phyloP scores from a whole-genome alignment of 2,888 invertebrate genomes.

The Polydrusus tereticollis region DNA sequence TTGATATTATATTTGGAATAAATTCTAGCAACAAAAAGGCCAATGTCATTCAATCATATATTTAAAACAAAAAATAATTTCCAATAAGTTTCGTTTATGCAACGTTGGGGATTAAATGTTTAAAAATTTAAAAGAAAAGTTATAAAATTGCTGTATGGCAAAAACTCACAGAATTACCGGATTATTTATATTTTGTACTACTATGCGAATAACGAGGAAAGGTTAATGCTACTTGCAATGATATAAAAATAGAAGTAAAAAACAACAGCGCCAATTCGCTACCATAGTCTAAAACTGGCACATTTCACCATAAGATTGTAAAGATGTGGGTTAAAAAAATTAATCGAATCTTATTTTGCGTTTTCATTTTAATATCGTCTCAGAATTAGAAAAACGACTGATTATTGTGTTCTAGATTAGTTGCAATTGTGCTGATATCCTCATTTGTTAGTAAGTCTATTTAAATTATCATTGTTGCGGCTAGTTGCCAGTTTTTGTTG shows the following conservation, averaged over 20 bases:
- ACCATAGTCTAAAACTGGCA: background rate
- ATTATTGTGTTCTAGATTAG: background rate
- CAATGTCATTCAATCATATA: no score
- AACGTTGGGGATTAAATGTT: no score
- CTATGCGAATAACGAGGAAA: background rate
- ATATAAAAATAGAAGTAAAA: background rate
- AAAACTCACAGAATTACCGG: background rate
- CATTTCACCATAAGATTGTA: background rate
- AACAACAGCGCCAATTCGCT: background rate
- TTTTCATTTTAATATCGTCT: background rate
- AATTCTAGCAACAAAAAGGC: no score
- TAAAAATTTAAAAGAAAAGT: no score
- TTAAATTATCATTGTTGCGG: background rate
- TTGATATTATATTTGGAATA: no score
- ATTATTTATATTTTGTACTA: background rate
- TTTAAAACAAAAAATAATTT: no score
- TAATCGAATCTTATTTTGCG: background rate
- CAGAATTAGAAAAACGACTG: background rate
- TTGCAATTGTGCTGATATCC: background rate
- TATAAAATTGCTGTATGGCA: no score
- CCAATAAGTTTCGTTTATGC: no score
- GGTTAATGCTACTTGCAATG: background rate
- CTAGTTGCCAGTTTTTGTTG: background rate
- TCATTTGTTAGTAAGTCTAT: conserved; percentile 2
- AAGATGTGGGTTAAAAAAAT: background rate